phyloP scores from a whole-genome alignment of 1,140 invertebrate species.

The Medauroidea extradentata region DNA sequence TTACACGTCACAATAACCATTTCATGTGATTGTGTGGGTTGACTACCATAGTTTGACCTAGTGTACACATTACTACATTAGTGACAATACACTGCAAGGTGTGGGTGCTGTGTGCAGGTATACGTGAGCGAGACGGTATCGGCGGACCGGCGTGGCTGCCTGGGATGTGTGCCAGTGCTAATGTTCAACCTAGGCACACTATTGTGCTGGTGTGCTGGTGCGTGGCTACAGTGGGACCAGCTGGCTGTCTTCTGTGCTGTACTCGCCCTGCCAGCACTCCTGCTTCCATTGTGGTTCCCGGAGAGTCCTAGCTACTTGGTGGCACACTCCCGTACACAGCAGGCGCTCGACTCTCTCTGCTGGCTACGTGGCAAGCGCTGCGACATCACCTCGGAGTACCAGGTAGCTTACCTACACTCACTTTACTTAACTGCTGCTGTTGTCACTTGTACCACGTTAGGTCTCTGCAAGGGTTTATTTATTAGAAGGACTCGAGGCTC shows the following conservation, averaged over 20 bases:
- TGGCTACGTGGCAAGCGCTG: conserved; percentile 35
- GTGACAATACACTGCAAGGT: too few species aligned
- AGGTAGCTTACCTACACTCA: too few species aligned
- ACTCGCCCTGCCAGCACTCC: conserved; percentile 11
- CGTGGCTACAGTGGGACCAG: conserved; percentile 14
- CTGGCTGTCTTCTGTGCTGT: conserved; percentile 13
- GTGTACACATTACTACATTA: too few species aligned
- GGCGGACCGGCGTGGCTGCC: conserved; percentile 44
- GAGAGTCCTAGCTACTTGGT: conserved; percentile 44
- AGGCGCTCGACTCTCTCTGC: conserved; percentile 35
- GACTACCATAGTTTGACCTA: too few species aligned
- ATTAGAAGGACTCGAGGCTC: too few species aligned
- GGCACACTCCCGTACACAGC: conserved; percentile 19
- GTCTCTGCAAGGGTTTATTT: too few species aligned
- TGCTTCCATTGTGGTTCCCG: conserved; percentile 31
- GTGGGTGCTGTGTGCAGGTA: conserved; percentile 30
- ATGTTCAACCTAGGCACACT: conserved; percentile 20
- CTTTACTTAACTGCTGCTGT: too few species aligned
- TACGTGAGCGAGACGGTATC: conserved; percentile 54
- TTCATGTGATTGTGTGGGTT: too few species aligned
- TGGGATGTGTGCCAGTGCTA: conserved; percentile 36
- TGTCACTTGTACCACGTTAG: too few species aligned
- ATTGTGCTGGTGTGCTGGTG: conserved; percentile 12
- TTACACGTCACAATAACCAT: too few species aligned
- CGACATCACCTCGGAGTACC: conserved; percentile 15